phyloP scores from a whole-genome alignment of 2,888 invertebrate genomes.

The Napeogenes sylphis region DNA sequence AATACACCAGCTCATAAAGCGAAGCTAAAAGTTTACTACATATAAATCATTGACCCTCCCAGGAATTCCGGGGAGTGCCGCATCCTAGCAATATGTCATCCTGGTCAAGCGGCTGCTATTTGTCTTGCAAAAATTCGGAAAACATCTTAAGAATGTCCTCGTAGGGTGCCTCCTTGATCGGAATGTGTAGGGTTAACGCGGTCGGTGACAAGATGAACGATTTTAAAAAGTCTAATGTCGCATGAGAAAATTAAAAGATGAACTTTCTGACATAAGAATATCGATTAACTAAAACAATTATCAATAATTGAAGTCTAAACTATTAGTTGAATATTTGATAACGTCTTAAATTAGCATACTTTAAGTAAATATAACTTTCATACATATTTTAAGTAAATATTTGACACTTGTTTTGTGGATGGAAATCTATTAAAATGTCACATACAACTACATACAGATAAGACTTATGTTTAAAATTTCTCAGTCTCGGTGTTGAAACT shows the following conservation, averaged over 20 bases:
- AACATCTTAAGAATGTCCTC: slow-evolving; percentile 63
- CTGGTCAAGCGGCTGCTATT: slow-evolving; percentile 69
- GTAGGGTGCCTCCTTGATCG: slow-evolving; percentile 27
- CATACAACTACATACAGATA: too few species aligned
- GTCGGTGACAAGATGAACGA: slow-evolving; percentile 19
- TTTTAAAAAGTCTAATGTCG: neutral
- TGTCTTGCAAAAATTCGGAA: slow-evolving; percentile 73
- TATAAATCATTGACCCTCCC: slow-evolving; percentile 49
- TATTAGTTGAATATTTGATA: too few species aligned
- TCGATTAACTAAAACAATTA: too few species aligned
- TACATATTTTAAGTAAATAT: too few species aligned
- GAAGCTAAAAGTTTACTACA: slow-evolving; percentile 39
- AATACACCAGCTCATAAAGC: slow-evolving; percentile 58
- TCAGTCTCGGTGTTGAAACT: neutral
- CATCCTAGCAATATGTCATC: slow-evolving; percentile 67
- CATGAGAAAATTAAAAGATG: neutral
- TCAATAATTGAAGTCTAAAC: too few species aligned
- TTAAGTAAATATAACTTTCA: too few species aligned
- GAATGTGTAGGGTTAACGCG: slow-evolving; percentile 35
- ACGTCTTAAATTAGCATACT: too few species aligned
- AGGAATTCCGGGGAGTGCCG: slow-evolving; percentile 57
- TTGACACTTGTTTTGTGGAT: neutral
- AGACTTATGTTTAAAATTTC: too few species aligned
- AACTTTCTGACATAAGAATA: neutral
- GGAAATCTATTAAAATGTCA: neutral